Conservation (phyloP, 2,888 invertebrate genomes). For the Luperina testacea region DNA sequence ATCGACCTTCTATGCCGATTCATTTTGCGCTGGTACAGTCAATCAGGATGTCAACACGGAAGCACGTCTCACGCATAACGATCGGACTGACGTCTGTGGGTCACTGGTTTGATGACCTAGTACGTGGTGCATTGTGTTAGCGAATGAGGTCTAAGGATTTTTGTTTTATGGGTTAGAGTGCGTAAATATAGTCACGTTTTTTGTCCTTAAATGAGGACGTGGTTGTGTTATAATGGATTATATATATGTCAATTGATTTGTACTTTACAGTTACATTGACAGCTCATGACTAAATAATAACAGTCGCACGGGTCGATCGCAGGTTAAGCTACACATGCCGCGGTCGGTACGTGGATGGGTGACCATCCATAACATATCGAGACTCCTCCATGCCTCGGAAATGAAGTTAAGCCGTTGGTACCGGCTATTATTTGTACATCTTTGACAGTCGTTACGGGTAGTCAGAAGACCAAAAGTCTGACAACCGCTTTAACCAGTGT, state of each 20-base stretch:
- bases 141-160: constrained; percentile 32
- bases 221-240: background rate
- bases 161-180: constrained; percentile 30
- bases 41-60: constrained; percentile 52
- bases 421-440: too few species aligned
- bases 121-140: constrained; percentile 38
- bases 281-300: background rate
- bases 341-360: too few species aligned
- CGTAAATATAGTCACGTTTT: constrained; percentile 17
- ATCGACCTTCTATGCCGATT: background rate
- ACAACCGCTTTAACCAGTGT: too few species aligned
- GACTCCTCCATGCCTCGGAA: too few species aligned
- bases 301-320: too few species aligned
- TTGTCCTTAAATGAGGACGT: background rate
- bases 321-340: too few species aligned
- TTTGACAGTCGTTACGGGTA: too few species aligned
- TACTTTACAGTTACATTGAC: background rate
- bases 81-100: constrained; percentile 49
- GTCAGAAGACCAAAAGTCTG: too few species aligned
- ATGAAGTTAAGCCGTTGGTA: too few species aligned
- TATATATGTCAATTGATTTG: background rate
- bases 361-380: too few species aligned
- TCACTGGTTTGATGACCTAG: constrained; percentile 55
- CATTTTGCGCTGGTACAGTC: background rate
- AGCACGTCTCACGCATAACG: constrained; percentile 53